Percentiles rank a stretch among this genome's conserved stretches.
Conservation (phyloP, 2,888 invertebrate species). For the Drosophila mayaguana region DNA sequence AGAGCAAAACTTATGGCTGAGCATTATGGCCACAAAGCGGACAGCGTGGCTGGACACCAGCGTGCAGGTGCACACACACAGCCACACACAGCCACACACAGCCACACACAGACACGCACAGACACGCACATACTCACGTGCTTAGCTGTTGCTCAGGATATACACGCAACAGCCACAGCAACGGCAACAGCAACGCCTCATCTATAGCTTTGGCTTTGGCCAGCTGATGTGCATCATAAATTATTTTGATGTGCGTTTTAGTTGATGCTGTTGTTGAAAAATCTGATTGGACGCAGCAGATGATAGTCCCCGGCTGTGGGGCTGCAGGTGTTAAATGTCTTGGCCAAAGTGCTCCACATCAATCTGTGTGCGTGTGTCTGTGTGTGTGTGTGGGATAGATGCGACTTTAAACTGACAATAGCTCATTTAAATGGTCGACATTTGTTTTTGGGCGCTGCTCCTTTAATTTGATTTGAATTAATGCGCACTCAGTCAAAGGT, state of each 20-base stretch:
- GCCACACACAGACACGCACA: conserved; percentile 7
- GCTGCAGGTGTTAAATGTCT: conserved; percentile 76
- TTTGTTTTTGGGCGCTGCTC: conserved; percentile 42
- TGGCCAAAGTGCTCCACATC: conserved; percentile 63
- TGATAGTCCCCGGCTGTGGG: conserved; percentile 35
- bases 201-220: conserved; percentile 25
- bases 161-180: conserved; percentile 32
- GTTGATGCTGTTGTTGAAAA: conserved; percentile 67
- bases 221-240: conserved; percentile 75
- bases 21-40: conserved; percentile 77
- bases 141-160: conserved; percentile 49
- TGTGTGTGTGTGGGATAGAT: conserved; percentile 50
- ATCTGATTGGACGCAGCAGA: conserved; percentile 62
- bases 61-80: conserved; percentile 34
- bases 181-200: conserved; percentile 31
- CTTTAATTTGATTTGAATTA: conserved; percentile 56
- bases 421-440: conserved; percentile 68
- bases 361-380: conserved; percentile 53
- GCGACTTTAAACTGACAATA: conserved; percentile 72
- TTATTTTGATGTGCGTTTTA: conserved; percentile 76
- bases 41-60: conserved; percentile 54
- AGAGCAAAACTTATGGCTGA: conserved; percentile 75
- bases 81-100: conserved; percentile 7
- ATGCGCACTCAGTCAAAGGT: conserved; percentile 49
- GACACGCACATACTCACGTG: conserved; percentile 6